A percentile compares a stretch with the other conserved stretches of the same genome.
These are phyloP conservation scores for Plestiodon gilberti DNA, from an alignment of 2,113 vertebrate species.

Conservation along the genomic window DNA sequence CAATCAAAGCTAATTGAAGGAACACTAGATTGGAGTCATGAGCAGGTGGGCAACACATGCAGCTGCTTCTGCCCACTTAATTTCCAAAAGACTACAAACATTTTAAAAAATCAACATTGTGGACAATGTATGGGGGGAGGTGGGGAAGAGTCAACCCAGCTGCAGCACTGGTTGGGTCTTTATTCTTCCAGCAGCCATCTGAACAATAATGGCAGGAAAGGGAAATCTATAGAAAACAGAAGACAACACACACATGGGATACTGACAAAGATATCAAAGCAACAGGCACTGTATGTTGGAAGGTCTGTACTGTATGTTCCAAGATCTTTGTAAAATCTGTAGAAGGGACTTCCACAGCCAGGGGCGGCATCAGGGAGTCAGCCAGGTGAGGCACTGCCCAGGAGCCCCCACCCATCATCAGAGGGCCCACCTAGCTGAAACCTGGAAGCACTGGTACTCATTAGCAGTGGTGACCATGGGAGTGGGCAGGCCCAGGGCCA, in stretches of 20 bases:
- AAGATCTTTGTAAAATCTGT: too few relatives aligned
- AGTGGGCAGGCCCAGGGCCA: too few relatives aligned
- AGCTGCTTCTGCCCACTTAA: conserved; percentile 70
- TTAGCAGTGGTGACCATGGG: too few relatives aligned
- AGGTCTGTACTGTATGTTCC: too few relatives aligned
- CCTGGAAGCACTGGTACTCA: too few relatives aligned
- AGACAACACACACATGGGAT: background rate
- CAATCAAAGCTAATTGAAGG: conserved; percentile 76
- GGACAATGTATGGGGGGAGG: conserved; percentile 45
- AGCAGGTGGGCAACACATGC: conserved; percentile 72
- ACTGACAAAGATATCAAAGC: background rate
- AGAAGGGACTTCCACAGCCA: background rate
- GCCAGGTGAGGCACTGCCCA: too few relatives aligned
- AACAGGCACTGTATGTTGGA: too few relatives aligned
- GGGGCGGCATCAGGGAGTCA: too few relatives aligned
- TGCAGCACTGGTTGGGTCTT: conserved; percentile 60
- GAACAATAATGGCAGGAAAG: conserved; percentile 47
- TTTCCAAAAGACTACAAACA: conserved; percentile 69
- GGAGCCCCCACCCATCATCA: too few relatives aligned
- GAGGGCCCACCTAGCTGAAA: too few relatives aligned
- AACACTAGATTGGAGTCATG: conserved; percentile 70
- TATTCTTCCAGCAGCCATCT: conserved; percentile 52
- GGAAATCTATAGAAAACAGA: background rate
- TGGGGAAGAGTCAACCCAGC: conserved; percentile 60
- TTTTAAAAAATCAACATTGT: conserved; percentile 59